Base-by-base conservation (phyloP, 2,888 invertebrate genomes). In the Crepidodera aurea region DNA sequence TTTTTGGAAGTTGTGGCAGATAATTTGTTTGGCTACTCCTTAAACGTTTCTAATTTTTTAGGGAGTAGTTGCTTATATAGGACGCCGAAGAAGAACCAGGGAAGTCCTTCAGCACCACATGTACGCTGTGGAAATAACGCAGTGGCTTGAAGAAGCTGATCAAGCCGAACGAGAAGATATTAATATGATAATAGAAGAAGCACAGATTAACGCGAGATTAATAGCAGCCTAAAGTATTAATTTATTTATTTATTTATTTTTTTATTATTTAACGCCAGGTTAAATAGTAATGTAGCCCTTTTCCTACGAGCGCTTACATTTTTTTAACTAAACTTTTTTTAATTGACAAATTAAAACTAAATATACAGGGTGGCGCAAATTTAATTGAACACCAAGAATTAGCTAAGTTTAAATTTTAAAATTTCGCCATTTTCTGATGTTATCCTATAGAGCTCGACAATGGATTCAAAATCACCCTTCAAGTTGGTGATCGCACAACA, bases 61-160 rank as follows among this genome's bases (percentile, higher is more conserved):
- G 84, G 85, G 84, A 6, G 82, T 81, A n/a, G 86, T 88, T n/a
- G 84, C 87, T 4, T 92, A 90, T 76, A 86, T 90, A 46, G 92
- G 92, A 0, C 86, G 88, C n/a, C 82, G 91, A 55, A 88, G 90
- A 1, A 83, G 91, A 46, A 92, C 90, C 34, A 85, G 90, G 72
- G 91, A 91, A 75, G 90, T 92, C 8, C 82, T 92, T 16, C 91
- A 91, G 75, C 83, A 88, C 68, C 84, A 89, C 72, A 92, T 92
- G 91, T 92, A 92, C 78, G 87, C 87, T 65, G 78, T 84, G 6
- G 91, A 92, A 73, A 91, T 92, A 73, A 86, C 85, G 65, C 87
- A 88, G 73, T 92, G 92, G 92, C 81, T 91, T 27, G 82, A 85
- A 1, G 90, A 91, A 73, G 90, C 88, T 1, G 87, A 88, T 34